A percentile compares a stretch with the other conserved stretches of the same genome.
Conservation (phyloP, 64 coral and sea anemone species). For the Astreopora myriophthalma region DNA sequence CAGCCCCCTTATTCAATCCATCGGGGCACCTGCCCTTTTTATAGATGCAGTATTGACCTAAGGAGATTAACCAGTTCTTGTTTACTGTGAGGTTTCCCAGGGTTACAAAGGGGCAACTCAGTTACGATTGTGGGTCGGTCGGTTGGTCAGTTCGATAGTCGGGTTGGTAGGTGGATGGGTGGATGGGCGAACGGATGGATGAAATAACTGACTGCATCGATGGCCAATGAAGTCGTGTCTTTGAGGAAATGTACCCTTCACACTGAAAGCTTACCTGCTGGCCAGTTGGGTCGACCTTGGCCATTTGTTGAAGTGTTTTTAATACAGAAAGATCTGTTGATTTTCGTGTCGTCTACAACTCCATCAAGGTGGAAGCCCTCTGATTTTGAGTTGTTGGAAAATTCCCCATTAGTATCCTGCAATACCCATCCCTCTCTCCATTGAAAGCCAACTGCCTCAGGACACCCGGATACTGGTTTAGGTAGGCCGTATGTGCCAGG, state of each 20-base stretch:
- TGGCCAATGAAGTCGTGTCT: no score
- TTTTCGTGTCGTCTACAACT: background rate
- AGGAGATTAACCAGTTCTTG: background rate
- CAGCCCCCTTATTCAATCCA: background rate
- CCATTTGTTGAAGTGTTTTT: background rate
- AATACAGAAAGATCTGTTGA: conserved; percentile 59
- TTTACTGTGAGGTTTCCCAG: no score
- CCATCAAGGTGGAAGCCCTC: conserved; percentile 2
- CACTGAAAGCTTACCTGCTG: background rate
- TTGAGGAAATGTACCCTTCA: no score
- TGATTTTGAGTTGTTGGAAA: conserved; percentile 4
- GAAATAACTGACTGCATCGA: no score
- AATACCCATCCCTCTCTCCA: conserved; percentile 39
- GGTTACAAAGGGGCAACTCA: no score
- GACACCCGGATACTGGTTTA: conserved; percentile 43
- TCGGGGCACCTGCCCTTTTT: background rate
- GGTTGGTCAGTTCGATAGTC: no score
- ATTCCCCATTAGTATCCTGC: conserved; percentile 19
- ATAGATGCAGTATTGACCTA: conserved; percentile 49
- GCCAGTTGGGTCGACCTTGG: background rate
- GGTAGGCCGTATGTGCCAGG: conserved; percentile 18
- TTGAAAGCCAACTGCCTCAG: background rate
- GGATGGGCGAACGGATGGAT: no score
- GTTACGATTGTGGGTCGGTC: no score
- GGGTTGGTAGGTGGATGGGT: no score